These are phyloP conservation scores for Scaptodrosophila lebanonensis DNA, from an alignment of 1,140 invertebrate species.

Conservation along the genomic window DNA sequence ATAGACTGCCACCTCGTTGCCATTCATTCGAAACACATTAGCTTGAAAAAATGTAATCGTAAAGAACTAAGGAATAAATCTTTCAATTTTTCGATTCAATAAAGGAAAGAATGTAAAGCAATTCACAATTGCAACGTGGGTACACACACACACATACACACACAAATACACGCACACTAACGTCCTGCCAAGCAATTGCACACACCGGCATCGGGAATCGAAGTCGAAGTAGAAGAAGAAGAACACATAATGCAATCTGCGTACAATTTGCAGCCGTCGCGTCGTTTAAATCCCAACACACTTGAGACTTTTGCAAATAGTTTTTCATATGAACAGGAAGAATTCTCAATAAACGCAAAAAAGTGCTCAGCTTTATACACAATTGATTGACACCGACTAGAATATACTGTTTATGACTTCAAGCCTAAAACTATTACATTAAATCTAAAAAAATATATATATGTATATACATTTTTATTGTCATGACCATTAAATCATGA, in stretches of 20 bases:
- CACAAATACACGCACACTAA: not conserved
- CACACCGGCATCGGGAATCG: slow-evolving; percentile 38
- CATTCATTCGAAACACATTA: slow-evolving; percentile 69
- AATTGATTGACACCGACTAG: no score
- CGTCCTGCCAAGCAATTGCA: slow-evolving; percentile 32
- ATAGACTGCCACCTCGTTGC: slow-evolving; percentile 53
- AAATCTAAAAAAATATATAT: no score
- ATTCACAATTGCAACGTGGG: slow-evolving; percentile 40
- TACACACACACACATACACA: slow-evolving; percentile 1
- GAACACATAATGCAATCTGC: slow-evolving; percentile 62
- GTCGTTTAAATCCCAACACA: slow-evolving; percentile 64
- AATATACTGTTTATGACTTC: no score
- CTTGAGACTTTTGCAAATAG: slow-evolving; percentile 70
- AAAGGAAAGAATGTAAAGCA: slow-evolving; percentile 54
- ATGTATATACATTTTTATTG: no score
- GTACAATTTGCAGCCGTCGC: slow-evolving; percentile 69
- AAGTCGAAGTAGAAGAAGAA: slow-evolving; percentile 5
- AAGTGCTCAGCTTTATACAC: no score
- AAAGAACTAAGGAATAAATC: slow-evolving; percentile 72
- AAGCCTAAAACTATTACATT: no score
- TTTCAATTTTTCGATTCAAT: slow-evolving; percentile 68
- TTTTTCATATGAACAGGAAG: slow-evolving; percentile 62
- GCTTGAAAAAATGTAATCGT: slow-evolving; percentile 66
- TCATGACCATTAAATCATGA: no score
- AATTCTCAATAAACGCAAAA: slow-evolving; percentile 6